A percentile compares a stretch with the other conserved stretches of the same genome.
These are phyloP conservation scores for Apotomis turbidana DNA, from an alignment of 2,888 invertebrate genomes.

Conservation along the genomic window DNA sequence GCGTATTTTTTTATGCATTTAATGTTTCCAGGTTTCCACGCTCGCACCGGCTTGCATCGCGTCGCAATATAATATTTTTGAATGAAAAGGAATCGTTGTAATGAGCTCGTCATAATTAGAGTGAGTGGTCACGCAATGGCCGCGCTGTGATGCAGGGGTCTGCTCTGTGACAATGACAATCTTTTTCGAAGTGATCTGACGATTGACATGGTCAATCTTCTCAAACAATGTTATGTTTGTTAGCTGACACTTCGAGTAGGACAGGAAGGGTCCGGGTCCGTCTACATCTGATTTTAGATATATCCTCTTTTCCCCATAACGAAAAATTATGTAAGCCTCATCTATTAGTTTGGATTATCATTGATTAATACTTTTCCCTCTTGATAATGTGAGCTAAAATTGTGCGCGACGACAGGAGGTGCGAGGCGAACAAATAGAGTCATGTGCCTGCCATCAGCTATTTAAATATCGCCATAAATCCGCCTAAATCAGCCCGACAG, in stretches of 20 bases:
- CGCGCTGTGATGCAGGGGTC: constrained; percentile 19
- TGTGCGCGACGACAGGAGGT: background rate
- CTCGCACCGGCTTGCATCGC: too few relatives aligned
- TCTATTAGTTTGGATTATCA: too few relatives aligned
- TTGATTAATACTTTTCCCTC: too few relatives aligned
- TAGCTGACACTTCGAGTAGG: too few relatives aligned
- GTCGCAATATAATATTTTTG: constrained; percentile 51
- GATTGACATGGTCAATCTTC: background rate
- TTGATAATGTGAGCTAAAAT: too few relatives aligned
- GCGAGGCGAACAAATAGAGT: constrained; percentile 1
- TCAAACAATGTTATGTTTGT: too few relatives aligned
- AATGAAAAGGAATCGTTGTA: constrained; percentile 58
- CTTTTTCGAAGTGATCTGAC: background rate
- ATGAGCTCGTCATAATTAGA: constrained; percentile 63
- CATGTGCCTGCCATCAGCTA: constrained; percentile 6
- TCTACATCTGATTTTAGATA: too few relatives aligned
- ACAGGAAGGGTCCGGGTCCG: too few relatives aligned
- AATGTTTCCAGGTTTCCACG: too few relatives aligned
- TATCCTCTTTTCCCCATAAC: too few relatives aligned
- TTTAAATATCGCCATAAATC: constrained; percentile 14
- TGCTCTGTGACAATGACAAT: constrained; percentile 10
- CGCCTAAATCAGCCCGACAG: constrained; percentile 14
- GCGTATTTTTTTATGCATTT: too few relatives aligned
- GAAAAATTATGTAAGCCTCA: too few relatives aligned
- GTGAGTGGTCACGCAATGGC: constrained; percentile 42